These are phyloP conservation scores for Todiramphus saurophagus DNA, from an alignment of 2,113 vertebrate genomes.

Conservation along the genomic window DNA sequence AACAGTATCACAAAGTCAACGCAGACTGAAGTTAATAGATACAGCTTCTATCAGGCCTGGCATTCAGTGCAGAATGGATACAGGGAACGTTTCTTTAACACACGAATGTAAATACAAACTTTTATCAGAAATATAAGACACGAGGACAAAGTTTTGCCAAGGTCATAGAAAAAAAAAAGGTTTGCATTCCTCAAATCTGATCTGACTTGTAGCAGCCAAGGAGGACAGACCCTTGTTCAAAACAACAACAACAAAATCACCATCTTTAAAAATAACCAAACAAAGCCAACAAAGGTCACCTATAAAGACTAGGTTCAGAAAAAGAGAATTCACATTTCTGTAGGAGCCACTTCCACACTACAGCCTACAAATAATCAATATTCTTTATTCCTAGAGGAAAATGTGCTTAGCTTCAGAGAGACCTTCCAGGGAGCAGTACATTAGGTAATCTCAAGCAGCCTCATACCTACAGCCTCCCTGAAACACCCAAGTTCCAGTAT, in stretches of 20 bases:
- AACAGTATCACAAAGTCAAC: slow-evolving; percentile 84
- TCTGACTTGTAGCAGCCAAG: neutral
- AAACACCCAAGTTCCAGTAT: neutral
- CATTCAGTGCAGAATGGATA: slow-evolving; percentile 68
- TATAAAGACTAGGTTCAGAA: neutral
- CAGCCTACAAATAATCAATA: neutral
- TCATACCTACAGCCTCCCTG: neutral
- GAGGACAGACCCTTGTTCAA: neutral
- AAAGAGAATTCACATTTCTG: neutral
- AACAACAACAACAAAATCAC: neutral
- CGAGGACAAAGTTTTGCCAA: slow-evolving; percentile 75
- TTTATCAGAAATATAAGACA: slow-evolving; percentile 59
- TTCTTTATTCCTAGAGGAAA: neutral
- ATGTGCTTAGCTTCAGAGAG: neutral
- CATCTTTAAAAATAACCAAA: neutral
- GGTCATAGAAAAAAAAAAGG: slow-evolving; percentile 61
- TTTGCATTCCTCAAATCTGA: accelerated
- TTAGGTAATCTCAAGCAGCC: neutral
- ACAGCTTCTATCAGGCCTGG: slow-evolving; percentile 62
- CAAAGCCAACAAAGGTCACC: neutral
- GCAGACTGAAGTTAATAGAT: slow-evolving; percentile 67
- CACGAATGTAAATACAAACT: slow-evolving; percentile 74
- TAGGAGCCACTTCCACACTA: neutral
- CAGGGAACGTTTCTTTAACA: slow-evolving; percentile 74
- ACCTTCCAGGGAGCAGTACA: neutral